Evolutionary conservation across 2,888 invertebrate species (phyloP).

Genomic region (Agriopis leucophaearia): DNA sequence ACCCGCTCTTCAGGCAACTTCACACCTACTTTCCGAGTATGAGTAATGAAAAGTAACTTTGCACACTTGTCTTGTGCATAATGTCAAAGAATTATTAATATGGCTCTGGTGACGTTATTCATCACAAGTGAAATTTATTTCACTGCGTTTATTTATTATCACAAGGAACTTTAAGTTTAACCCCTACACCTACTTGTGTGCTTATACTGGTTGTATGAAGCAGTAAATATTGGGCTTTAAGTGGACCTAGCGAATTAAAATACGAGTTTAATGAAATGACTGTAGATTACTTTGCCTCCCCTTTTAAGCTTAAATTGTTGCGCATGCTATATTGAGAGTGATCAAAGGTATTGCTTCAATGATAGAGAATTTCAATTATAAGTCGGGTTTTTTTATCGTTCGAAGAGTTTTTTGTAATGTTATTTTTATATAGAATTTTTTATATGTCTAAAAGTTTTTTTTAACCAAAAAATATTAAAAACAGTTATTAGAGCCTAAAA

Average conservation of each 20-base stretch:
- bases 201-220: constrained; percentile 23
- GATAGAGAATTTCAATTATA: neutral
- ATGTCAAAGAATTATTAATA: constrained; percentile 6
- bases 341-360: neutral
- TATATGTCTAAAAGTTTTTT: too few species aligned
- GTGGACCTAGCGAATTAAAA: constrained; percentile 25
- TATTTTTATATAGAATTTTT: too few species aligned
- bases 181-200: too few species aligned
- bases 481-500: too few species aligned
- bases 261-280: constrained; percentile 18
- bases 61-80: constrained; percentile 6
- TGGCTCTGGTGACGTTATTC: constrained; percentile 10
- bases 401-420: neutral
- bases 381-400: neutral
- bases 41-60: too few species aligned
- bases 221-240: constrained; percentile 27
- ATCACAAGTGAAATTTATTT: constrained; percentile 11
- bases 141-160: constrained; percentile 7
- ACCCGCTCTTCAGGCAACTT: too few species aligned
- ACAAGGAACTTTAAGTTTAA: constrained; percentile 9
- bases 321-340: constrained; percentile 13
- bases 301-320: constrained; percentile 7
- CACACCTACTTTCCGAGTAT: too few species aligned
- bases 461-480: too few species aligned
- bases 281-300: neutral